A percentile compares a stretch with the other conserved stretches of the same genome.
Evolutionary conservation across 2,888 invertebrate genomes (phyloP).

Genomic region (Elysia crispata): DNA sequence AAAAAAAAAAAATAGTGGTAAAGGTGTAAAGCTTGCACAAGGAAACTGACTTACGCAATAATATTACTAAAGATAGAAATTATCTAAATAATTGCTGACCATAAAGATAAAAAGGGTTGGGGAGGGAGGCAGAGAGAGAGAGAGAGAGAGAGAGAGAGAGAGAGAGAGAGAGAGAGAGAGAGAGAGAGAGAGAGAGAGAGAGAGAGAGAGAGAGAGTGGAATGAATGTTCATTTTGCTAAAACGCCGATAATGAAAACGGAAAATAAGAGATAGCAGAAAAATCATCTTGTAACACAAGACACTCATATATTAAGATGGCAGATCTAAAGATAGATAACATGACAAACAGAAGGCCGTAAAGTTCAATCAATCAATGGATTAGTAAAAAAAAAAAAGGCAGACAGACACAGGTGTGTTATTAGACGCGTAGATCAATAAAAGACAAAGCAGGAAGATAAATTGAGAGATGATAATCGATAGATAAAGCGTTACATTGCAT

Average conservation of each 20-base stretch:
- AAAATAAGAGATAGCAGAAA: too few relatives aligned
- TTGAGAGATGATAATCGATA: not conserved
- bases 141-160: not conserved
- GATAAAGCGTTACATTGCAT: too few relatives aligned
- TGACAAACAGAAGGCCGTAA: not conserved
- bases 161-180: not conserved
- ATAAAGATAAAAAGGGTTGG: too few relatives aligned
- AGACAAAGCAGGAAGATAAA: not conserved
- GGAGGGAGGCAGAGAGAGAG: too few relatives aligned
- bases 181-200: too few relatives aligned
- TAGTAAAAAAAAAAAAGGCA: conserved; percentile 32
- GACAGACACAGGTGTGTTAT: not conserved
- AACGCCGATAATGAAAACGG: too few relatives aligned
- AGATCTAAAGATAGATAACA: too few relatives aligned
- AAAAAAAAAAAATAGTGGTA: not conserved
- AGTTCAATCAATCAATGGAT: not conserved
- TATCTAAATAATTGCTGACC: too few relatives aligned
- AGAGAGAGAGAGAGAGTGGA: too few relatives aligned
- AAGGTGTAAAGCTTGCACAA: not conserved
- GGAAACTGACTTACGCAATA: not conserved
- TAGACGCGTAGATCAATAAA: not conserved
- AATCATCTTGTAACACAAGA: too few relatives aligned
- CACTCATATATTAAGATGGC: too few relatives aligned
- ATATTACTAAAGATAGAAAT: not conserved
- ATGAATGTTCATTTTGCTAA: too few relatives aligned